Conservation (phyloP, 2,797 vertebrate genomes). For the Erpetoichthys calabaricus region DNA sequence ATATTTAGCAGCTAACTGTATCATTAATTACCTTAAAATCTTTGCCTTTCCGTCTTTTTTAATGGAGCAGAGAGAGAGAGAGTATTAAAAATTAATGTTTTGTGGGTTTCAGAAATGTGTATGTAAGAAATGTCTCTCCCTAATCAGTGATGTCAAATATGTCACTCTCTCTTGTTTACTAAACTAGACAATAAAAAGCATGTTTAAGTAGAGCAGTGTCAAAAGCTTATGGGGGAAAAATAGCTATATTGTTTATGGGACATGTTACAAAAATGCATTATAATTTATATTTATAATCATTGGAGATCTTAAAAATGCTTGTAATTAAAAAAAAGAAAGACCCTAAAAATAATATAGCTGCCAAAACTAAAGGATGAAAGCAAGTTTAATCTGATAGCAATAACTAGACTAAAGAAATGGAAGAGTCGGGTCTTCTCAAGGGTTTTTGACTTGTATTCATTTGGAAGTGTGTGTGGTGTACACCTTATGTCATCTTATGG, state of each 20-base stretch:
- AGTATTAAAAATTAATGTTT: constrained; percentile 83
- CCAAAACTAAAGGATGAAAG: no score
- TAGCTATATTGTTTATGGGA: not conserved
- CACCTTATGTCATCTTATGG: not conserved
- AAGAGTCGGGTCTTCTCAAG: not conserved
- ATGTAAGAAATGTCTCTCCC: constrained; percentile 55
- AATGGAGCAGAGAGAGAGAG: constrained; percentile 70
- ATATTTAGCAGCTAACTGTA: constrained; percentile 94
- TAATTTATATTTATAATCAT: no score
- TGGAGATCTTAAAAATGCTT: no score
- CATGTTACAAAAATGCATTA: not conserved
- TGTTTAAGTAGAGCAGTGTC: not conserved
- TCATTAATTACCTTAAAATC: constrained; percentile 96
- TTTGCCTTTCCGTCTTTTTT: constrained; percentile 75
- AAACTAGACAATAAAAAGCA: constrained; percentile 23
- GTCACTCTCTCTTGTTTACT: constrained; percentile 63
- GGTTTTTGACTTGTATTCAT: not conserved
- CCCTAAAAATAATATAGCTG: no score
- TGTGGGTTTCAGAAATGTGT: constrained; percentile 79
- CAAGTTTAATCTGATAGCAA: not conserved
- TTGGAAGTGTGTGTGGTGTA: not conserved
- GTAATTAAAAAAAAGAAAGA: no score
- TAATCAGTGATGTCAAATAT: constrained; percentile 58
- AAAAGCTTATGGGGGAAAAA: not conserved
- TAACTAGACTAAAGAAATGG: not conserved